Percentiles rank a stretch among this genome's conserved stretches.
phyloP scores from a whole-genome alignment of 2,888 invertebrate genomes.

The Agonopterix subpropinquella region DNA sequence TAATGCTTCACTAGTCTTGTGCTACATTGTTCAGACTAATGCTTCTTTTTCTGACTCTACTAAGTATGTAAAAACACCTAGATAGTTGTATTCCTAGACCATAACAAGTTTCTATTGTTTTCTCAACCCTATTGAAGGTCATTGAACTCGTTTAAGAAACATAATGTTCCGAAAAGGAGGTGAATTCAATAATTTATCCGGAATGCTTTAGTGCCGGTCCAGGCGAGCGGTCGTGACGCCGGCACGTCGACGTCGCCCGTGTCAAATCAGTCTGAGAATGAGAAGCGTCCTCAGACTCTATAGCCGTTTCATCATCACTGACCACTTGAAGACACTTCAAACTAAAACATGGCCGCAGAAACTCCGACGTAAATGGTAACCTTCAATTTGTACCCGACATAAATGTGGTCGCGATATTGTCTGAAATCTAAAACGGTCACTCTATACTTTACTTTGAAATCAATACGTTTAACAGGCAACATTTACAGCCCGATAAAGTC shows the following conservation, averaged over 20 bases:
- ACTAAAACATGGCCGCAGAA: constrained; percentile 7
- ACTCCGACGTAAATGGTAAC: constrained; percentile 10
- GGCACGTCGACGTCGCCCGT: constrained; percentile 23
- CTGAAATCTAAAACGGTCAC: too few relatives aligned
- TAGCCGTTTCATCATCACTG: too few relatives aligned
- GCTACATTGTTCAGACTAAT: too few relatives aligned
- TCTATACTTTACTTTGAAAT: too few relatives aligned
- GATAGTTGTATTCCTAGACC: too few relatives aligned
- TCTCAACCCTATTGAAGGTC: too few relatives aligned
- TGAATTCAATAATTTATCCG: constrained; percentile 11
- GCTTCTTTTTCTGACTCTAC: too few relatives aligned
- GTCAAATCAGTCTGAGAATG: constrained; percentile 36
- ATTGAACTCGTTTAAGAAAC: neutral
- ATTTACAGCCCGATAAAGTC: constrained; percentile 12
- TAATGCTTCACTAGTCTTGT: too few relatives aligned
- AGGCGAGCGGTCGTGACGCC: constrained; percentile 8
- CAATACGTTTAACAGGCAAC: constrained; percentile 3
- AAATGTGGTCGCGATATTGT: too few relatives aligned
- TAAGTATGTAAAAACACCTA: too few relatives aligned
- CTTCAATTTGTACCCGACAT: neutral
- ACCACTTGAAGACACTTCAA: neutral
- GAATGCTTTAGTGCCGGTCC: constrained; percentile 6
- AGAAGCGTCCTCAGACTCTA: constrained; percentile 13
- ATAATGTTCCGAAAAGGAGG: neutral
- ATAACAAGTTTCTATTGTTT: too few relatives aligned